phyloP scores from a whole-genome alignment of 2,797 vertebrate species.

The Micrastur ruficollis region DNA sequence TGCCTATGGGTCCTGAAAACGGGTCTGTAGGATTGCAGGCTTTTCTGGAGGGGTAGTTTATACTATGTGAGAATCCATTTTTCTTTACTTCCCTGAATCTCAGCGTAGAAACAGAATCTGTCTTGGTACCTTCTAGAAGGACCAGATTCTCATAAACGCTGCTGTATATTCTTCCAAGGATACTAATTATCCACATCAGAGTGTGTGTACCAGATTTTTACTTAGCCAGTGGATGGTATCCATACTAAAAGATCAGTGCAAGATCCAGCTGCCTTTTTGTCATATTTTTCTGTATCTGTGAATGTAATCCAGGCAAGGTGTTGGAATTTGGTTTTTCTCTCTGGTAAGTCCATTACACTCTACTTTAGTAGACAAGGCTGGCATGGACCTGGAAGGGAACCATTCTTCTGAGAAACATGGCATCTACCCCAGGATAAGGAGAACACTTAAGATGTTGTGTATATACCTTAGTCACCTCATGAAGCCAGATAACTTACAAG shows the following conservation, averaged over 20 bases:
- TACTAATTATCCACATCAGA: background rate
- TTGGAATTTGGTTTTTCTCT: background rate
- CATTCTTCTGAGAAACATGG: background rate
- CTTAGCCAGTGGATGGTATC: background rate
- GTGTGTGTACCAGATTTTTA: background rate
- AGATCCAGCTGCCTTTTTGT: background rate
- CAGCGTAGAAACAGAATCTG: background rate
- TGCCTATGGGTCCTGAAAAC: background rate
- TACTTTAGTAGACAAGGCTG: background rate
- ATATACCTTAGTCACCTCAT: background rate
- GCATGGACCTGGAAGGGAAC: background rate
- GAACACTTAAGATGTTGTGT: background rate
- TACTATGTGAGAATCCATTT: background rate
- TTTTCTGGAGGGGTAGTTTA: background rate
- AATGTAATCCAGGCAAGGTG: background rate
- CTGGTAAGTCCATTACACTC: background rate
- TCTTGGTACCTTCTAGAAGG: background rate
- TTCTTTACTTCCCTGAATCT: background rate
- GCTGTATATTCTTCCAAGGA: background rate
- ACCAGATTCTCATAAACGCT: background rate
- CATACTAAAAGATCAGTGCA: background rate
- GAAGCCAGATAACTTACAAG: background rate
- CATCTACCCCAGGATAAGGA: background rate
- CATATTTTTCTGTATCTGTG: background rate
- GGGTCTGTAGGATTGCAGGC: background rate